Evolutionary conservation across 2,113 vertebrate genomes (phyloP).

Genomic region (Rutilus rutilus): DNA sequence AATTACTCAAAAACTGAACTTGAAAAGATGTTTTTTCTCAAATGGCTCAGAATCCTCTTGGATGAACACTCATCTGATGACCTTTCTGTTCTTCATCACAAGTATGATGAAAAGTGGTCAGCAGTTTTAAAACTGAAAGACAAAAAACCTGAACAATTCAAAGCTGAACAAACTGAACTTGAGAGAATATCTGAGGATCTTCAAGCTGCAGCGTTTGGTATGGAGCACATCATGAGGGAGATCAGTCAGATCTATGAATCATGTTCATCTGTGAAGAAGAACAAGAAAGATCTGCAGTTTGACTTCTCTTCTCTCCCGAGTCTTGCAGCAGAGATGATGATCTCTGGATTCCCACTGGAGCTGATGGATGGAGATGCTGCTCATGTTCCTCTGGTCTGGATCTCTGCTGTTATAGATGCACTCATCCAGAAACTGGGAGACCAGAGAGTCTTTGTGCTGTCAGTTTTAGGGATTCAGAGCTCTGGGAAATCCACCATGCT

Average conservation of each 20-base stretch:
- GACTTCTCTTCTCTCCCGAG: background rate
- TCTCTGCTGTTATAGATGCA: no score
- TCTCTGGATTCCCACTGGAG: constrained; percentile 68
- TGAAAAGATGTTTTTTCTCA: constrained; percentile 63
- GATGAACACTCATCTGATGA: constrained; percentile 56
- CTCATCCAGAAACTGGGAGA: no score
- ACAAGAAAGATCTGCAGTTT: background rate
- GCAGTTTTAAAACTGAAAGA: constrained; percentile 60
- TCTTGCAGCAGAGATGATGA: no score
- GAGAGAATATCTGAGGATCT: constrained; percentile 56
- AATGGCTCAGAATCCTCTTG: constrained; percentile 68
- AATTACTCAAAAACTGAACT: background rate
- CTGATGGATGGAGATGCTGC: constrained; percentile 69
- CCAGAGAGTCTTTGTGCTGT: no score
- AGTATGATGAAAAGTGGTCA: constrained; percentile 63
- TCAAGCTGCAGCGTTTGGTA: background rate
- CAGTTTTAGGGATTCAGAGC: no score
- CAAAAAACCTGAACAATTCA: constrained; percentile 36
- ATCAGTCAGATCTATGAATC: constrained; percentile 73
- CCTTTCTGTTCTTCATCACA: constrained; percentile 58
- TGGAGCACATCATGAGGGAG: constrained; percentile 3
- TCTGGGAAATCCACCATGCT: constrained; percentile 76
- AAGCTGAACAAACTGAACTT: constrained; percentile 43
- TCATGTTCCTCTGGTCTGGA: no score
- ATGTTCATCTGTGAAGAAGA: no score